phyloP scores from a whole-genome alignment of 2,888 invertebrate genomes.

The Serripes groenlandicus region DNA sequence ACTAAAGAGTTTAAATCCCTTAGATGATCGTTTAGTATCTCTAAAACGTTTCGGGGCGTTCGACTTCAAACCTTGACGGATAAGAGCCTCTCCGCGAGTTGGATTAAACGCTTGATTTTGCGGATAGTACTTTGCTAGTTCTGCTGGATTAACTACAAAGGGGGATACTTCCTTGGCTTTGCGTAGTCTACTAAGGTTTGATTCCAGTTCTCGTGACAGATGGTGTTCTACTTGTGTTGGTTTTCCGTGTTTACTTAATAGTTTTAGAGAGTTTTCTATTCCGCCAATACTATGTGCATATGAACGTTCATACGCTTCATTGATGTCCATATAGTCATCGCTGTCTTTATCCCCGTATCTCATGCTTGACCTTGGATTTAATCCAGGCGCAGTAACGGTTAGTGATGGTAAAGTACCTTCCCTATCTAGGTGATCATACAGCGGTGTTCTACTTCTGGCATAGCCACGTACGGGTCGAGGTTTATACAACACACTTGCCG shows the following conservation, averaged over 20 bases:
- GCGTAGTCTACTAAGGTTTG: slow-evolving; percentile 72
- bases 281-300: slow-evolving; percentile 71
- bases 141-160: slow-evolving; percentile 68
- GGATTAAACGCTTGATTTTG: slow-evolving; percentile 60
- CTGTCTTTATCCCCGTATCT: slow-evolving; percentile 48
- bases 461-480: not conserved
- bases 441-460: slow-evolving; percentile 62
- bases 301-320: slow-evolving; percentile 45
- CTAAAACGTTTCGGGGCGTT: slow-evolving; percentile 58
- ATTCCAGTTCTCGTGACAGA: slow-evolving; percentile 73
- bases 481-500: slow-evolving; percentile 56
- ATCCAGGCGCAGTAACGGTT: slow-evolving; percentile 60
- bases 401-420: slow-evolving; percentile 71
- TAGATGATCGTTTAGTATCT: slow-evolving; percentile 30
- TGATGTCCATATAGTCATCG: slow-evolving; percentile 62
- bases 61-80: slow-evolving; percentile 65
- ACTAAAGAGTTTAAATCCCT: not conserved
- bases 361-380: slow-evolving; percentile 49
- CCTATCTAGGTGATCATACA: slow-evolving; percentile 72
- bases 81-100: slow-evolving; percentile 69
- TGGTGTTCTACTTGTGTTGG: slow-evolving; percentile 77
- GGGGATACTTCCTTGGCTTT: slow-evolving; percentile 75
- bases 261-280: slow-evolving; percentile 74
- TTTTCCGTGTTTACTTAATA: slow-evolving; percentile 73
- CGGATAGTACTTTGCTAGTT: slow-evolving; percentile 70